Evolutionary conservation across 2,113 vertebrate species (phyloP).

Genomic region (Passer montanus): DNA sequence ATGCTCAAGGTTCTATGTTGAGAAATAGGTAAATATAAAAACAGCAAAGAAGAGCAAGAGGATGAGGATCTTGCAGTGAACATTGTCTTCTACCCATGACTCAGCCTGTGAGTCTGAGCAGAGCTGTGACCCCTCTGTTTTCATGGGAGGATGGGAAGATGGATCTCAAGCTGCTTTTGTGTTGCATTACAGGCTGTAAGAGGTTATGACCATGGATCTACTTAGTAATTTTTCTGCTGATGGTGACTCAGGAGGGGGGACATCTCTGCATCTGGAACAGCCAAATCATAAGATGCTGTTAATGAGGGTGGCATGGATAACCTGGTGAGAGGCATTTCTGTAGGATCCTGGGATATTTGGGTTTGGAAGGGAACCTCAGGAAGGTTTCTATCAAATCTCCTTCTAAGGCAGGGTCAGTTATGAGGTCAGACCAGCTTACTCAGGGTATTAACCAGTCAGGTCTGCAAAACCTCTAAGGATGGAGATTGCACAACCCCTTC

Average conservation of each 20-base stretch:
- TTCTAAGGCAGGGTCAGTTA: neutral
- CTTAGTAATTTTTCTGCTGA: neutral
- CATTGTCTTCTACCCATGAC: neutral
- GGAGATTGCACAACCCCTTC: neutral
- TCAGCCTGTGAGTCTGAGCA: neutral
- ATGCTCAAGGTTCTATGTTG: neutral
- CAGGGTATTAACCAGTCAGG: neutral
- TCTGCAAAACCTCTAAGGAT: neutral
- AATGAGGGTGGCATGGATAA: neutral
- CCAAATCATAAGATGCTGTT: neutral
- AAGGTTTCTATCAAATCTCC: neutral
- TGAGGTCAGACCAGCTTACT: neutral
- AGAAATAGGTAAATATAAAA: neutral
- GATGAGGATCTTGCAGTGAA: neutral
- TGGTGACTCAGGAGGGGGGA: neutral
- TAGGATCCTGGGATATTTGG: neutral
- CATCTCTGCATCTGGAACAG: neutral
- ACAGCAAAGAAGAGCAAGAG: neutral
- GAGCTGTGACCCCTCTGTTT: neutral
- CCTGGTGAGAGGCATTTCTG: neutral
- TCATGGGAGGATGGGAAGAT: neutral
- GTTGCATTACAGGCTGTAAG: neutral
- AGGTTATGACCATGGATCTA: neutral
- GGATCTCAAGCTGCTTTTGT: neutral
- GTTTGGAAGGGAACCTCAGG: neutral